These are phyloP conservation scores for Leptatherina wallacei DNA, from an alignment of 2,797 vertebrate genomes.

Conservation along the genomic window DNA sequence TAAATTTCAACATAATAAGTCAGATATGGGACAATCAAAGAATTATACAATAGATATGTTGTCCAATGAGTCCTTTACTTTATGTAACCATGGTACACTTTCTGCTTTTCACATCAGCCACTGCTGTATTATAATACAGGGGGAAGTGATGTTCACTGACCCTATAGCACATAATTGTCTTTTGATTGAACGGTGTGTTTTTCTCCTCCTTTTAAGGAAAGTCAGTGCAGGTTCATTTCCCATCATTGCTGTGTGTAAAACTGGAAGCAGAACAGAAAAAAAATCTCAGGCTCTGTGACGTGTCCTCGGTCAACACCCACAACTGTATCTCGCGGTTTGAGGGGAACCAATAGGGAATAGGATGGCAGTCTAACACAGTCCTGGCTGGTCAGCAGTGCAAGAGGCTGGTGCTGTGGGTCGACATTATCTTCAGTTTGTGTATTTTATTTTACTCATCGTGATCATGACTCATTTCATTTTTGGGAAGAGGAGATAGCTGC, in stretches of 20 bases:
- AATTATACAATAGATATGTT: too few species aligned
- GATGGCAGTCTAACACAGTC: constrained; percentile 11
- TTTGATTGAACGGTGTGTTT: constrained; percentile 43
- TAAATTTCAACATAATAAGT: too few species aligned
- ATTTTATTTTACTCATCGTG: constrained; percentile 41
- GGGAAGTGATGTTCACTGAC: constrained; percentile 47
- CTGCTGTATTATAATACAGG: constrained; percentile 39
- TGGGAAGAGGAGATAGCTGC: constrained; percentile 41
- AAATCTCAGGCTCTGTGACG: constrained; percentile 65
- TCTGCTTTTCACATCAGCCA: background rate
- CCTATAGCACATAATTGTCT: constrained; percentile 52
- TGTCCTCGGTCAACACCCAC: constrained; percentile 66
- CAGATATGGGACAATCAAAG: too few species aligned
- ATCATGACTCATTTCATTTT: constrained; percentile 71
- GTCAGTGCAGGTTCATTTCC: constrained; percentile 65
- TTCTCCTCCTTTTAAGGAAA: constrained; percentile 76
- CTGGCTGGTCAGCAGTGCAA: constrained; percentile 29
- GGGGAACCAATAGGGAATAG: constrained; percentile 61
- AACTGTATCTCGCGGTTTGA: constrained; percentile 58
- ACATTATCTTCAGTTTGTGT: constrained; percentile 53
- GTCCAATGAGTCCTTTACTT: too few species aligned
- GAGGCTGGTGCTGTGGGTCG: constrained; percentile 14
- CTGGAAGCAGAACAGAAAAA: constrained; percentile 58
- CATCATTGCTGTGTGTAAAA: constrained; percentile 67
- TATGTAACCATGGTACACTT: too few species aligned